A percentile compares a stretch with the other conserved stretches of the same genome.
These are phyloP conservation scores for Bellardia pandia DNA, from an alignment of 2,888 invertebrate genomes.

Conservation along the genomic window DNA sequence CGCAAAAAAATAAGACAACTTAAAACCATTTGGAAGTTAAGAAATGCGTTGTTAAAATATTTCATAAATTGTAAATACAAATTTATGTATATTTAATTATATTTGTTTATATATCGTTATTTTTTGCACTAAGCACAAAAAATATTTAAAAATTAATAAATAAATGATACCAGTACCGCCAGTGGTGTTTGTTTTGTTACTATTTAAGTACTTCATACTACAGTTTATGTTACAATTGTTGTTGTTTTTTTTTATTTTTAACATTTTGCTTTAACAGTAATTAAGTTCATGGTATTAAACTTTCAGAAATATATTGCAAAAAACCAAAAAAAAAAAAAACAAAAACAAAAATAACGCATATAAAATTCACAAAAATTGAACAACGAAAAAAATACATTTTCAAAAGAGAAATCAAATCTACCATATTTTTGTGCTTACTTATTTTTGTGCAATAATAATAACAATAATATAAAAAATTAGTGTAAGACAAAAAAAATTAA, in stretches of 20 bases:
- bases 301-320: conserved; percentile 57
- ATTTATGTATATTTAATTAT: conserved; percentile 38
- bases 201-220: neutral
- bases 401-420: conserved; percentile 57
- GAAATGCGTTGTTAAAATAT: conserved; percentile 56
- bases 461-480: neutral
- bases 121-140: conserved; percentile 5
- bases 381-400: neutral
- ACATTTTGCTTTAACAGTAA: conserved; percentile 37
- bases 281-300: conserved; percentile 64
- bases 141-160: neutral
- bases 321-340: neutral
- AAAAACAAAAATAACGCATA: neutral
- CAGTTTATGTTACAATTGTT: conserved; percentile 29
- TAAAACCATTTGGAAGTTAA: conserved; percentile 31
- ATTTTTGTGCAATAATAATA: conserved; percentile 44
- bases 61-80: conserved; percentile 39
- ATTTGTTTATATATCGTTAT: neutral
- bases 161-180: conserved; percentile 4
- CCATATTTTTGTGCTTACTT: conserved; percentile 23
- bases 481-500: neutral
- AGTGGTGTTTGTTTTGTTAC: neutral
- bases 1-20: neutral
- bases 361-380: conserved; percentile 13
- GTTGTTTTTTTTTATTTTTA: neutral